Evolutionary conservation across 2,888 invertebrate species (phyloP), one percentile per base, ranked within the genome.

Genomic region (Willowsia nigromaculata): DNA sequence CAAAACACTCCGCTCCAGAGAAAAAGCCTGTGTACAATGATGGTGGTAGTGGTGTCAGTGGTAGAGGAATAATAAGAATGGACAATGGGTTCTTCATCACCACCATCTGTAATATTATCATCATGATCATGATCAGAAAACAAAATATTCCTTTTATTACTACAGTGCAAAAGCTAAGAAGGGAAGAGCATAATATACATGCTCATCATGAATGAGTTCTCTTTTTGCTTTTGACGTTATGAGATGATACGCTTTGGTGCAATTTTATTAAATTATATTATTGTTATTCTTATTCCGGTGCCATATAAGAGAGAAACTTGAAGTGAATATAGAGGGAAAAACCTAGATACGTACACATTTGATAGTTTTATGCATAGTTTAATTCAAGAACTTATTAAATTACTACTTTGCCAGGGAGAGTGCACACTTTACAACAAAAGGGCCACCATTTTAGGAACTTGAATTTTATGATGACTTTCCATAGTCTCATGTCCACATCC

Each of bases 21-120:
- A 59, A 37, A 80, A 53, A 30, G 33, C 65, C 65, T 33, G 65
- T 65, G 65, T n/a, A n/a, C 65, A 53, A 15, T 78, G 78, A 53
- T 78, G 78, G 30, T 5, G 78, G 53, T 50, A n/a, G 30, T 27
- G 53, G 11, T 37, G 76, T 59, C 50, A 62, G 76, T 53, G n/a
- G 22, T 59, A 11, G 18, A 25, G 43, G 30, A 65, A 53, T 65
- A 59, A 78, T 65, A 30, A 53, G 37, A 68, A 68, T 68, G 86
- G 80, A 86, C 86, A 86, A 86, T 80, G 68, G 78, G 33, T 22
- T 78, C 80, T 80, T 80, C 86, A 86, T 85, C 85, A 85, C 33
- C 65, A 82, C 82, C 82, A 82, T 65, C 62, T 80, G 56, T 59
- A 80, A 37, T 47, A 65, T 33, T 30, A 82, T 30, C 15, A 76